phyloP scores from a whole-genome alignment of 2,888 invertebrate species.

The Oscheius onirici region DNA sequence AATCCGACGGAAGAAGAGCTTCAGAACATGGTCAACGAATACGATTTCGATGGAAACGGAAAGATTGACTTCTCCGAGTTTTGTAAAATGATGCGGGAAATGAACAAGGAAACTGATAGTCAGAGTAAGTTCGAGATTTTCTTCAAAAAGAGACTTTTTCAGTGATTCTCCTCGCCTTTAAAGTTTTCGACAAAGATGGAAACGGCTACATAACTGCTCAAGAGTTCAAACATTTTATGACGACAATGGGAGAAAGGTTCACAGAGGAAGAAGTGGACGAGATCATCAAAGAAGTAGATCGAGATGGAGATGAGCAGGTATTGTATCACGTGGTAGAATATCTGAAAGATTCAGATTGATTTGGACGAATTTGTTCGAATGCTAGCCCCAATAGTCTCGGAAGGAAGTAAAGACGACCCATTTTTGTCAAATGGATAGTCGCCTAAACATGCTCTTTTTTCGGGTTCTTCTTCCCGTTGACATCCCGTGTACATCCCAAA shows the following conservation, averaged over 20 bases:
- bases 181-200: conserved; percentile 71
- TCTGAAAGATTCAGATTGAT: conserved; percentile 62
- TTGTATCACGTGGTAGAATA: not conserved
- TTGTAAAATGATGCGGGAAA: conserved; percentile 72
- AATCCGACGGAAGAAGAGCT: conserved; percentile 71
- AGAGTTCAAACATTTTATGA: conserved; percentile 72
- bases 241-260: conserved; percentile 67
- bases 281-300: conserved; percentile 71
- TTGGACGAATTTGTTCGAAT: conserved; percentile 71
- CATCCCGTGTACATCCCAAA: too few relatives aligned
- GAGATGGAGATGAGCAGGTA: conserved; percentile 71
- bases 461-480: too few relatives aligned
- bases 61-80: conserved; percentile 72
- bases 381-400: conserved; percentile 71
- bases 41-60: conserved; percentile 72
- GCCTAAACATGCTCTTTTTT: too few relatives aligned
- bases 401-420: conserved; percentile 67
- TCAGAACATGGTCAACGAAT: conserved; percentile 68
- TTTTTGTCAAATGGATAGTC: conserved; percentile 37
- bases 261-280: conserved; percentile 72
- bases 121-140: not conserved
- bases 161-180: conserved; percentile 24
- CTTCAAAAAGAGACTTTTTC: not conserved
- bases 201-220: conserved; percentile 72
- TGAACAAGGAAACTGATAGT: conserved; percentile 71